phyloP scores from a whole-genome alignment of 2,113 vertebrate genomes.

The Camelus bactrianus region DNA sequence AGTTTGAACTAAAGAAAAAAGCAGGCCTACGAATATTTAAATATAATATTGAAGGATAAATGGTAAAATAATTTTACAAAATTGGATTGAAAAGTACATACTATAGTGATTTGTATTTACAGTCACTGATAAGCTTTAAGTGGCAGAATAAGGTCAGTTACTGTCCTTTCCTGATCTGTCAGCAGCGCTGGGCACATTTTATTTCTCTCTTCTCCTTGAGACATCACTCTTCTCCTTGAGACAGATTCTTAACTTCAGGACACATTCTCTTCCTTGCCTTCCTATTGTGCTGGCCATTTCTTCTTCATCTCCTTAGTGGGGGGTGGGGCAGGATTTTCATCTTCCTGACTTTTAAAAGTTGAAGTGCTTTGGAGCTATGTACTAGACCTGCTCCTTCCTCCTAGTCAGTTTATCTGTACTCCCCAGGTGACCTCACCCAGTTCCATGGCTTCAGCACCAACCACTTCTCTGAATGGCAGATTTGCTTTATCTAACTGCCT shows the following conservation, averaged over 20 bases:
- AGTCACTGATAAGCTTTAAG: neutral
- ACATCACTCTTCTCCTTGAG: neutral
- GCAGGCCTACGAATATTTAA: neutral
- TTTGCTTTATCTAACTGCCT: neutral
- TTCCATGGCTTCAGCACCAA: neutral
- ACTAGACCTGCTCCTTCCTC: neutral
- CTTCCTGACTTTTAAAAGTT: neutral
- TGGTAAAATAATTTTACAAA: neutral
- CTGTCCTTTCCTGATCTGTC: neutral
- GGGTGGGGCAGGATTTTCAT: neutral
- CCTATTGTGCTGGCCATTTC: neutral
- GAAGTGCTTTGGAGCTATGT: neutral
- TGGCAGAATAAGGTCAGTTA: neutral
- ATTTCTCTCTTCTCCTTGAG: neutral
- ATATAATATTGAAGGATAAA: neutral
- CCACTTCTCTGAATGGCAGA: neutral
- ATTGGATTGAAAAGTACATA: neutral
- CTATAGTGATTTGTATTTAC: neutral
- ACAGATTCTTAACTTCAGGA: neutral
- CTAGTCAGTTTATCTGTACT: neutral
- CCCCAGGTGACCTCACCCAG: neutral
- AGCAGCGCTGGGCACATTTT: neutral
- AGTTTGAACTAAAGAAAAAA: neutral
- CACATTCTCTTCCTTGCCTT: neutral
- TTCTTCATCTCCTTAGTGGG: neutral